Evolutionary conservation across 92 coral and sea anemone genomes (phyloP).

Genomic region (Bergia sp.): DNA sequence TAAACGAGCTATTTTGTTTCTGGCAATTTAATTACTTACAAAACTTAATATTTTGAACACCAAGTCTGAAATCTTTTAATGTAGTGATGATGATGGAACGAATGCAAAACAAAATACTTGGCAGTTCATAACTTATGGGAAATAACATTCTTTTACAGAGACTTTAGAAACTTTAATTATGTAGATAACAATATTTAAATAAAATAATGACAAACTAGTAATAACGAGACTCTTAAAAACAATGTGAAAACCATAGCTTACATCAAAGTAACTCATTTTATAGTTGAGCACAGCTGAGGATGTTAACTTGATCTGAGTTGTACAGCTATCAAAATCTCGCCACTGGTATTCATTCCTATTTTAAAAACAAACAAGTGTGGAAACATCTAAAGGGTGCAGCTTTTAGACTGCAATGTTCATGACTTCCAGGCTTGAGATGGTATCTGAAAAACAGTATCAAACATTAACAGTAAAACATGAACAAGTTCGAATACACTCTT

Average conservation of each 20-base stretch:
- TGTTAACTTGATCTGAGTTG: background rate
- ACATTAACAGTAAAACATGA: background rate
- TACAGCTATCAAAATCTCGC: no score
- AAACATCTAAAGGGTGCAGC: background rate
- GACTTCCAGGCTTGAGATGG: background rate
- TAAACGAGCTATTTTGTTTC: background rate
- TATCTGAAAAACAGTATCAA: background rate
- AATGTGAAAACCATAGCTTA: background rate
- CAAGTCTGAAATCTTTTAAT: background rate
- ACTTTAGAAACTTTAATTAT: background rate
- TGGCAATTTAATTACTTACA: background rate
- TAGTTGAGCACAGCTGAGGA: background rate
- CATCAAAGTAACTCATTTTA: background rate
- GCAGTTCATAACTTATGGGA: background rate
- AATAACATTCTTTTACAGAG: background rate
- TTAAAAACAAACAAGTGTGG: background rate
- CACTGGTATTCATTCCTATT: no score
- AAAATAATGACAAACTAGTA: background rate
- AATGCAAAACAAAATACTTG: no score
- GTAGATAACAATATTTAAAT: background rate
- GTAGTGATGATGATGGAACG: background rate
- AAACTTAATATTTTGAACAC: background rate
- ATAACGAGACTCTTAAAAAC: background rate
- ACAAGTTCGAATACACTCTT: background rate
- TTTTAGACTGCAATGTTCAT: background rate